phyloP scores from a whole-genome alignment of 2,888 invertebrate species.

The Tetanocera ferruginea region DNA sequence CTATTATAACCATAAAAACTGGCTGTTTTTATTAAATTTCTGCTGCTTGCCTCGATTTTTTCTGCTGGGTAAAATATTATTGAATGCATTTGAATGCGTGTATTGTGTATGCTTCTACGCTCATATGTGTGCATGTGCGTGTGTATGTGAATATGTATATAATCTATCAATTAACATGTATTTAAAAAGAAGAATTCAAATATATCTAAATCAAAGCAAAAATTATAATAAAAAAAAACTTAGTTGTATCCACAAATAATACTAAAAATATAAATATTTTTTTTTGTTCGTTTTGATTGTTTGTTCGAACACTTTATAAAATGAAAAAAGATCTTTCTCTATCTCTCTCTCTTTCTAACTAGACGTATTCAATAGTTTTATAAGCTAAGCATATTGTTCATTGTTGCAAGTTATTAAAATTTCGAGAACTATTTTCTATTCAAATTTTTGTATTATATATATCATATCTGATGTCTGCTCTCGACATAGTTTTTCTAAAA shows the following conservation, averaged over 20 bases:
- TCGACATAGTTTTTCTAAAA: too few species aligned
- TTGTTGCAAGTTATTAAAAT: too few species aligned
- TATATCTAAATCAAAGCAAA: constrained; percentile 20
- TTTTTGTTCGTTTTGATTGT: constrained; percentile 1
- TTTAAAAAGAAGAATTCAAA: constrained; percentile 22
- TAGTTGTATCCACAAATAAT: constrained; percentile 16
- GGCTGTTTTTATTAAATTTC: too few species aligned
- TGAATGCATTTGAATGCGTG: constrained; percentile 30
- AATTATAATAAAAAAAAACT: constrained; percentile 7
- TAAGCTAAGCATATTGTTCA: too few species aligned
- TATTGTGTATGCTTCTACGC: constrained; percentile 25
- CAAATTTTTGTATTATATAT: too few species aligned
- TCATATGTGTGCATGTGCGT: constrained; percentile 12
- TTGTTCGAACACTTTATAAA: neutral
- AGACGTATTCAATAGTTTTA: too few species aligned
- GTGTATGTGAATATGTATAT: constrained; percentile 9
- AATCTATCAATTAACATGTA: constrained; percentile 23
- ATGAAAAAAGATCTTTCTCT: too few species aligned
- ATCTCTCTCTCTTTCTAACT: too few species aligned
- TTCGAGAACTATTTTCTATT: too few species aligned
- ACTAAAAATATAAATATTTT: constrained; percentile 4
- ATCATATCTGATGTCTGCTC: too few species aligned
- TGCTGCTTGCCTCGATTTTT: constrained; percentile 35
- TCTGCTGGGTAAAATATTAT: constrained; percentile 4
- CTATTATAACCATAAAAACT: too few species aligned